A percentile compares a stretch with the other conserved stretches of the same genome.
Conservation (phyloP, 2,113 vertebrate species). For the Dromas ardeola region DNA sequence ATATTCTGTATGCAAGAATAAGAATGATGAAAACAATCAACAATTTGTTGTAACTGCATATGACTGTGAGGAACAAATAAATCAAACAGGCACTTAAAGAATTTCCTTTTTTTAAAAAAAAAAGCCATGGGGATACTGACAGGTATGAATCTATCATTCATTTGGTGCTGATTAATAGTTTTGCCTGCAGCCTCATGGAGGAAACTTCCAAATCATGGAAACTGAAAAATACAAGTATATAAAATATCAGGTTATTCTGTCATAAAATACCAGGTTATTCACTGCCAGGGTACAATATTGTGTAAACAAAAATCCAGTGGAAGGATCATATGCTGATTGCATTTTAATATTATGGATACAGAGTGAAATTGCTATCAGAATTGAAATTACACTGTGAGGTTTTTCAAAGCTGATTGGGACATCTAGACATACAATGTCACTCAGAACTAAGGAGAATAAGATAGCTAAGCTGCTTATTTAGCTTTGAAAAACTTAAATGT, state of each 20-base stretch:
- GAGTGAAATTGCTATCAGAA: neutral
- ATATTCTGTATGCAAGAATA: neutral
- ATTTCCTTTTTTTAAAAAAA: neutral
- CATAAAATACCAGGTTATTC: neutral
- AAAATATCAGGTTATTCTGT: neutral
- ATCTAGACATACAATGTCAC: neutral
- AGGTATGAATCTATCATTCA: slow-evolving; percentile 1
- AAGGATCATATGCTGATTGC: neutral
- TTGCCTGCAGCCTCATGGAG: neutral
- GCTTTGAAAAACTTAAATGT: neutral
- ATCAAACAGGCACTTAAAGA: slow-evolving; percentile 43
- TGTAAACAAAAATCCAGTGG: neutral
- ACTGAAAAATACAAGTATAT: neutral
- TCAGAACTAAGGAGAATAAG: neutral
- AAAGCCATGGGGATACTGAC: neutral
- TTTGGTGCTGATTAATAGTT: neutral
- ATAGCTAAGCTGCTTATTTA: neutral
- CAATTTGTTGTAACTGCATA: slow-evolving; percentile 27
- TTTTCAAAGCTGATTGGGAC: neutral
- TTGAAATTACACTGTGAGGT: neutral
- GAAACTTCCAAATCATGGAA: neutral
- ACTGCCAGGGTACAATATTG: neutral
- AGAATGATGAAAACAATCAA: neutral
- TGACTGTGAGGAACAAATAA: slow-evolving; percentile 41
- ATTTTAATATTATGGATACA: neutral